Percentiles rank a stretch among this genome's conserved stretches.
Conservation (phyloP, 2,888 invertebrate species). For the Drosophila mimica region DNA sequence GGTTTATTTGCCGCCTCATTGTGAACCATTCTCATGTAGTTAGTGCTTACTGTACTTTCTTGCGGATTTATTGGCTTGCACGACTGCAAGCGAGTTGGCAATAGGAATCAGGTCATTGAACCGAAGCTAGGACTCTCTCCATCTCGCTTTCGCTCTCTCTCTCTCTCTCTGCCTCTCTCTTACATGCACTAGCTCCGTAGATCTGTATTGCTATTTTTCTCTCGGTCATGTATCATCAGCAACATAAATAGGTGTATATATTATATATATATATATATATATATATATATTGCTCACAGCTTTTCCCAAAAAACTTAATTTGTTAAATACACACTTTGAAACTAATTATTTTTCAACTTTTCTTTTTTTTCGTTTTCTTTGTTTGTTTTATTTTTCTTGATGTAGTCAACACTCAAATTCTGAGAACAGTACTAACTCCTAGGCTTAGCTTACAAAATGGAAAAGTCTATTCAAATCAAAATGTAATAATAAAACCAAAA, state of each 20-base stretch:
- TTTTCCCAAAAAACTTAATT: slow-evolving; percentile 29
- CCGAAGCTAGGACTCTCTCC: not conserved
- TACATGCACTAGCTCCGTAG: slow-evolving; percentile 5
- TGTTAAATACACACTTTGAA: slow-evolving; percentile 45
- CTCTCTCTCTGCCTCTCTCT: slow-evolving; percentile 12
- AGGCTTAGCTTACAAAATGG: slow-evolving; percentile 59
- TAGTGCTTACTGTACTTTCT: slow-evolving; percentile 21
- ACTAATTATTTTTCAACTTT: slow-evolving; percentile 65
- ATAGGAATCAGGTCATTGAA: slow-evolving; percentile 19
- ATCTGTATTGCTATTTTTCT: not conserved
- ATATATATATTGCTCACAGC: slow-evolving; percentile 30
- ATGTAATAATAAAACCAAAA: slow-evolving; percentile 29
- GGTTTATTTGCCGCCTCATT: slow-evolving; percentile 7
- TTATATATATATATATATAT: not conserved
- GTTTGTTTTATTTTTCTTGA: slow-evolving; percentile 44
- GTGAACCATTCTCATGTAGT: slow-evolving; percentile 9
- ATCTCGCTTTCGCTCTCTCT: not conserved
- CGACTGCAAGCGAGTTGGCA: slow-evolving; percentile 23
- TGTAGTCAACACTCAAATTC: slow-evolving; percentile 81
- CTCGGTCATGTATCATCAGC: slow-evolving; percentile 7
- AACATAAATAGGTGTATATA: not conserved
- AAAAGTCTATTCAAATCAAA: slow-evolving; percentile 23
- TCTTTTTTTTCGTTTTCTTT: slow-evolving; percentile 63
- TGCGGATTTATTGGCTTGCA: not conserved
- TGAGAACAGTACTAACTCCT: slow-evolving; percentile 76